These are phyloP conservation scores for Epizoanthus fatuus DNA, from an alignment of 92 coral and sea anemone genomes.

Conservation along the genomic window DNA sequence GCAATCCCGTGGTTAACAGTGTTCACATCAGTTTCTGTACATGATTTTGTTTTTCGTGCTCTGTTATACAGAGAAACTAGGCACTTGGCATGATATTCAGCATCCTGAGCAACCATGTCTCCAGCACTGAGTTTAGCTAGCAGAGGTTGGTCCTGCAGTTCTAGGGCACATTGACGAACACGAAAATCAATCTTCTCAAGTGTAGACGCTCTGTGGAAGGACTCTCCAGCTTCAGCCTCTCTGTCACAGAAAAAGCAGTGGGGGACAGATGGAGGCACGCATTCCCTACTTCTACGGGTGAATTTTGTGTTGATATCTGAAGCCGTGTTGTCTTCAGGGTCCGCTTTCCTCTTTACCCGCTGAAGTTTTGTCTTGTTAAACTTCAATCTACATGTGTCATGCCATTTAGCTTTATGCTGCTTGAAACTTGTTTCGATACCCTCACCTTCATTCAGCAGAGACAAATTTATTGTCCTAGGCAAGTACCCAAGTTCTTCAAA, in stretches of 20 bases:
- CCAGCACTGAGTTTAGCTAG: too few relatives aligned
- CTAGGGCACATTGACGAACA: background rate
- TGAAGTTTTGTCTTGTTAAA: constrained; percentile 72
- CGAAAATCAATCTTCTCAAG: constrained; percentile 31
- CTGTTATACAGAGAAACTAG: constrained; percentile 53
- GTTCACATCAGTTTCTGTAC: constrained; percentile 22
- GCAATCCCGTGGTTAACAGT: constrained; percentile 45
- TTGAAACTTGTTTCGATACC: constrained; percentile 66
- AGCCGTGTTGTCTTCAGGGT: background rate
- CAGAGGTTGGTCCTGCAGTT: background rate
- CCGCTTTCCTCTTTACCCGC: constrained; percentile 61
- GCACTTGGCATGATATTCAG: constrained; percentile 41
- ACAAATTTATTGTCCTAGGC: background rate
- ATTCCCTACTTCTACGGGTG: constrained; percentile 39
- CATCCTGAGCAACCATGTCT: constrained; percentile 9
- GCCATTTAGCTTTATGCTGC: constrained; percentile 67
- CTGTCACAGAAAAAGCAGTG: constrained; percentile 48
- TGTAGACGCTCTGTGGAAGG: constrained; percentile 26
- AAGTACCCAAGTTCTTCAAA: background rate
- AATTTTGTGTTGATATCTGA: too few relatives aligned
- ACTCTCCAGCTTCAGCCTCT: constrained; percentile 35
- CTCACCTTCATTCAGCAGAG: constrained; percentile 42
- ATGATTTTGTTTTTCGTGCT: constrained; percentile 26
- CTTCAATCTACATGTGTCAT: constrained; percentile 64
- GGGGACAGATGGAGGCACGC: background rate